A percentile compares a stretch with the other conserved stretches of the same genome.
Conservation (phyloP, 2,797 vertebrate species). For the Nasua narica region DNA sequence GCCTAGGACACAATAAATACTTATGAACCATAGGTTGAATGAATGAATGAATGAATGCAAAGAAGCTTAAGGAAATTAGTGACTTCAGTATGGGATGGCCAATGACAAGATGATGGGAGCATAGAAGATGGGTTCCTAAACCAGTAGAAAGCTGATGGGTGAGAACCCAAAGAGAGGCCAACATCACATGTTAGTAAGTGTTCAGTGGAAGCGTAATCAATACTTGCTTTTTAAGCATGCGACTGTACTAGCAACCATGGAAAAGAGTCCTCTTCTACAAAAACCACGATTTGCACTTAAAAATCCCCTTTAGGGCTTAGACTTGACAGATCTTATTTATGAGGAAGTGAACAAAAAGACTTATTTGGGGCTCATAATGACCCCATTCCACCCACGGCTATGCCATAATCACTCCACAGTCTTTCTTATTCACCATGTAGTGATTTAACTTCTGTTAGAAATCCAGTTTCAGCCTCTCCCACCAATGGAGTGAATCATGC, state of each 20-base stretch:
- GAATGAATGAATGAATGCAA: neutral
- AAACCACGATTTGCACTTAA: slow-evolving; percentile 62
- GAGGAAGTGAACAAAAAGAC: slow-evolving; percentile 15
- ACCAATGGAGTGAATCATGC: neutral
- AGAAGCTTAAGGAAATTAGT: neutral
- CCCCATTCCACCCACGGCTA: neutral
- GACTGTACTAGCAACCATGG: neutral
- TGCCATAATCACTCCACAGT: neutral
- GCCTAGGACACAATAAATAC: neutral
- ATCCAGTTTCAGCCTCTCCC: neutral
- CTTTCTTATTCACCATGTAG: neutral
- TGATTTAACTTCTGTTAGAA: neutral
- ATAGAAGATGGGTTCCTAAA: neutral
- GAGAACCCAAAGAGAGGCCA: neutral
- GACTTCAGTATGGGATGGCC: neutral
- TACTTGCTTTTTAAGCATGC: neutral
- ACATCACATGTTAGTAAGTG: neutral
- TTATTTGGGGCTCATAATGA: neutral
- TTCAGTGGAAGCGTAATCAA: neutral
- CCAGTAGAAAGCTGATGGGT: neutral
- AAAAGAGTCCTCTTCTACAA: neutral
- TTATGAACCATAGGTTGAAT: neutral
- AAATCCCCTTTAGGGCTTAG: slow-evolving; percentile 32
- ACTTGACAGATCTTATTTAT: slow-evolving; percentile 63
- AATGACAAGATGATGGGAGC: neutral